Evolutionary conservation across 1,140 invertebrate species (phyloP).

Genomic region (Pogonognathellus flavescens): DNA sequence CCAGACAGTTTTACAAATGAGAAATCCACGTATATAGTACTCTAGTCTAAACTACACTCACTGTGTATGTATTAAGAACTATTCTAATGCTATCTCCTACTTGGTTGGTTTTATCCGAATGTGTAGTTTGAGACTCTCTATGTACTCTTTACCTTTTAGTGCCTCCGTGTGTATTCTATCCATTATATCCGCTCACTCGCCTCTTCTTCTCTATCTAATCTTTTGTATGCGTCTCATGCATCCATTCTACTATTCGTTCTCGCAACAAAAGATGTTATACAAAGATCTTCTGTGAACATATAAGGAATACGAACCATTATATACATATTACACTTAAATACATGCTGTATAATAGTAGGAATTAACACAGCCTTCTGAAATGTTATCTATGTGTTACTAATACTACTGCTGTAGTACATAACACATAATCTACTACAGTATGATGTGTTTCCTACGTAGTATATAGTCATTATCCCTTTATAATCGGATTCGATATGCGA

Average conservation of each 20-base stretch:
- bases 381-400: too few relatives aligned
- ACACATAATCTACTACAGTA: not conserved
- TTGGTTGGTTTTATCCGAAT: too few relatives aligned
- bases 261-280: not conserved
- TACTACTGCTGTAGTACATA: not conserved
- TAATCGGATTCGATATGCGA: slow-evolving; percentile 40
- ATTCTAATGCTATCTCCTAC: too few relatives aligned
- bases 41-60: too few relatives aligned
- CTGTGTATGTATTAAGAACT: too few relatives aligned
- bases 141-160: not conserved
- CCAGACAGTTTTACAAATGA: slow-evolving; percentile 39
- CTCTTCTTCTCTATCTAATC: not conserved
- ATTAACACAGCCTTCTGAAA: too few relatives aligned
- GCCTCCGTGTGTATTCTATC: not conserved
- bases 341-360: too few relatives aligned
- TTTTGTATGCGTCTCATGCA: not conserved
- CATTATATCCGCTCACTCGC: not conserved
- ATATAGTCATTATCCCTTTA: slow-evolving; percentile 30
- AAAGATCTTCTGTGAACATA: not conserved
- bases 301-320: too few relatives aligned
- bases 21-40: too few relatives aligned
- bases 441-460: not conserved
- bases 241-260: not conserved
- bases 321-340: too few relatives aligned
- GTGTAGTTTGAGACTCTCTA: too few relatives aligned